Evolutionary conservation across 2,113 vertebrate species (phyloP).

Genomic region (Hydrolagus affinis): DNA sequence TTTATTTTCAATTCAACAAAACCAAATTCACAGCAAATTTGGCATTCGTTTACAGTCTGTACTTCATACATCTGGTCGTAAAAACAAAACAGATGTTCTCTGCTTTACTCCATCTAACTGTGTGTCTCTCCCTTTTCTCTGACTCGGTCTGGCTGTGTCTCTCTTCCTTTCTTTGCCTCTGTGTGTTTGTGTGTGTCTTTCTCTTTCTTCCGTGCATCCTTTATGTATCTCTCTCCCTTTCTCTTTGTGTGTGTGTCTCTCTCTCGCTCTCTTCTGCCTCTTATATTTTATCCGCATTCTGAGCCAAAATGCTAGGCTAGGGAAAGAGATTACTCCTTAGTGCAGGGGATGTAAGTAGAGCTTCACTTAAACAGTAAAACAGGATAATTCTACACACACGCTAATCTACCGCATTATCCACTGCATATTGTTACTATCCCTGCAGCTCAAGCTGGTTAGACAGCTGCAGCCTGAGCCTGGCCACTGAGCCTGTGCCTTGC

Average conservation of each 20-base stretch:
- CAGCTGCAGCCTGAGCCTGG: slow-evolving; percentile 15
- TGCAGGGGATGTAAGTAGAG: background rate
- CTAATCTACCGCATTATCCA: background rate
- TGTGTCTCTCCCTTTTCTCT: too few species aligned
- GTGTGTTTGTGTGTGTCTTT: too few species aligned
- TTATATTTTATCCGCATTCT: background rate
- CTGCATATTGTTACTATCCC: slow-evolving; percentile 1
- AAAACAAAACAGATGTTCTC: too few species aligned
- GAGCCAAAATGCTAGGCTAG: background rate
- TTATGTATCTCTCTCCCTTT: background rate
- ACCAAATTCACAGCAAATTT: too few species aligned
- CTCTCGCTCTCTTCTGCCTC: background rate
- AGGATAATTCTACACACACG: background rate
- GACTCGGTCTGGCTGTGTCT: too few species aligned
- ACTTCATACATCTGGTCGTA: too few species aligned
- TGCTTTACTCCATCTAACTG: too few species aligned
- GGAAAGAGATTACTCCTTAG: background rate
- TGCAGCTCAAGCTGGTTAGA: slow-evolving; percentile 23
- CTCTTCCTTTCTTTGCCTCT: too few species aligned
- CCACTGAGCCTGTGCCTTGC: slow-evolving; percentile 1
- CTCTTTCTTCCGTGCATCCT: background rate
- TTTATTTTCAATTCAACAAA: background rate
- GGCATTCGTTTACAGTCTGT: too few species aligned
- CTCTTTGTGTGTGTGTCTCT: background rate
- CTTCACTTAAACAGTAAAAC: background rate